Evolutionary conservation across 2,888 invertebrate genomes (phyloP), one percentile per base, ranked within the genome.

Genomic region (Lepidocyrtoides sp.): DNA sequence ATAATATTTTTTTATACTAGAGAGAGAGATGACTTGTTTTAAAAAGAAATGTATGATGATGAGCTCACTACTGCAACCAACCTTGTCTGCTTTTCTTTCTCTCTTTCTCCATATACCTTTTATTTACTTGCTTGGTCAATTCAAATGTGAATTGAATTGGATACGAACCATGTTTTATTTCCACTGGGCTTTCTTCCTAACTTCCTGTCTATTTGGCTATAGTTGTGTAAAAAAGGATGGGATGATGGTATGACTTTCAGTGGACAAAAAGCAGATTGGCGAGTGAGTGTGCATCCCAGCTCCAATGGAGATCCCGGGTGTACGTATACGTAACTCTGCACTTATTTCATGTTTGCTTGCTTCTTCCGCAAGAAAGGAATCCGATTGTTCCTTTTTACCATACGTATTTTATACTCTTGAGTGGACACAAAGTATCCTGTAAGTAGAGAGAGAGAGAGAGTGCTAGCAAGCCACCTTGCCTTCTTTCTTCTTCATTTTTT

Each of bases 211-310:
- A 2, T 69, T 17, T 69, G 69, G 32, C 69, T 69, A 36, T 41
- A 32, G 4, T 32, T n/a, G n/a, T n/a, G n/a, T n/a, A n/a, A n/a
- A n/a, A n/a, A n/a, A n/a, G n/a, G n/a, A n/a, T n/a, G n/a, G n/a
- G n/a, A n/a, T n/a, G n/a, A n/a, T n/a, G n/a, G n/a, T n/a, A n/a
- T n/a, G n/a, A n/a, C n/a, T n/a, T n/a, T n/a, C n/a, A n/a, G n/a
- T 77, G 51, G 77, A 54, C 77, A 51, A 54, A 48, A 51, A 75
- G 20, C 75, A 75, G 75, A 75, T 51, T n/a, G n/a, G 29, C 1
- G 51, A 51, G 26, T 29, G 4, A 26, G 12, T 66, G 32, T 17
- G 69, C 60, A 60, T 23, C 14, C 12, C 26, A 41, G 41, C 41
- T 8, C 8, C 41, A 7, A 8, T 63, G 17, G 32, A 69, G 7